These are phyloP conservation scores for Penaeus chinensis DNA, from an alignment of 1,140 invertebrate species.

Conservation along the genomic window DNA sequence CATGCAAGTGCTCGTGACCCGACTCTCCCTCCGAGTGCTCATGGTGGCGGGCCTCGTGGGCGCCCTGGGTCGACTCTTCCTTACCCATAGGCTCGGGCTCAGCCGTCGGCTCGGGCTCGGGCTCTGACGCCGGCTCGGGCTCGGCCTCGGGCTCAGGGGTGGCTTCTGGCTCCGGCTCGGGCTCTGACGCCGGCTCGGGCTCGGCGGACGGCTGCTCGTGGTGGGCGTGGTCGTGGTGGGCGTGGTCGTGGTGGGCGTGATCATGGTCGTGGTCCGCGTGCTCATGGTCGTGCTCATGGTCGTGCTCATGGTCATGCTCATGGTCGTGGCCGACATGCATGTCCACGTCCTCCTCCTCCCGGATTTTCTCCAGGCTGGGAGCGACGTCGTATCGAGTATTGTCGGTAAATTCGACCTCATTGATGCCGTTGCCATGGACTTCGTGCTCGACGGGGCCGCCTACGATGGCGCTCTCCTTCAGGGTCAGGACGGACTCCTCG, in stretches of 20 bases:
- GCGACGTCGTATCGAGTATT: slow-evolving; percentile 42
- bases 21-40: too few species aligned
- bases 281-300: slow-evolving; percentile 23
- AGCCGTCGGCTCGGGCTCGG: slow-evolving; percentile 3
- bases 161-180: background rate
- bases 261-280: background rate
- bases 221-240: background rate
- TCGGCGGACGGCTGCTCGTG: background rate
- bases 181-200: slow-evolving; percentile 21
- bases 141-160: background rate
- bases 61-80: too few species aligned
- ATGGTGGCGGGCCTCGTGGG: background rate
- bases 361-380: slow-evolving; percentile 25
- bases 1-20: slow-evolving; percentile 21
- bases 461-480: slow-evolving; percentile 38
- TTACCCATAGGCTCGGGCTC: background rate
- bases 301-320: background rate
- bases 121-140: background rate
- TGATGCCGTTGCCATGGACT: background rate
- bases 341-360: background rate
- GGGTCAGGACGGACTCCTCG: background rate
- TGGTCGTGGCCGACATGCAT: slow-evolving; percentile 7
- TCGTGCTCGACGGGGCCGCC: slow-evolving; percentile 22
- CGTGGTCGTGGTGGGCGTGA: background rate
- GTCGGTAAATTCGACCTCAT: slow-evolving; percentile 41